A percentile compares a stretch with the other conserved stretches of the same genome.
phyloP scores from a whole-genome alignment of 1,140 invertebrate genomes.

The Antheraea pernyi region DNA sequence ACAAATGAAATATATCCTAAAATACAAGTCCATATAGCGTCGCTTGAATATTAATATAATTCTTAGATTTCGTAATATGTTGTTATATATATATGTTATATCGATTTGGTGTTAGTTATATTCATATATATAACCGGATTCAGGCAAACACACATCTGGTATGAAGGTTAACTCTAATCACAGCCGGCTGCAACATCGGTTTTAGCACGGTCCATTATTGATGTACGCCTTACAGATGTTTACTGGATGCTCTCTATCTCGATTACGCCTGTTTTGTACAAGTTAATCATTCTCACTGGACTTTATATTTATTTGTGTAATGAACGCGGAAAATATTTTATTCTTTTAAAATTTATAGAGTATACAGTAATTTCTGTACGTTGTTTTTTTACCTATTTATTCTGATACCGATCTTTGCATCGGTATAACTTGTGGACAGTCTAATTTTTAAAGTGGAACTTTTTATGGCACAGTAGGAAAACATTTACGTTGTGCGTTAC shows the following conservation, averaged over 20 bases:
- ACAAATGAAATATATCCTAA: too few species aligned
- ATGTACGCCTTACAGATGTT: slow-evolving; percentile 1
- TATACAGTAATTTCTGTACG: not conserved
- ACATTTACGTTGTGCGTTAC: too few species aligned
- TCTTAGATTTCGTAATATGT: not conserved
- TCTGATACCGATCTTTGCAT: too few species aligned
- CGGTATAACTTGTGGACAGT: too few species aligned
- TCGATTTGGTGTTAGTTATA: not conserved
- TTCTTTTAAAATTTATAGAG: not conserved
- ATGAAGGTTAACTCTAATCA: not conserved
- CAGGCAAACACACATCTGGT: not conserved
- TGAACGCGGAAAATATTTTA: not conserved
- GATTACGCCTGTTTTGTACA: not conserved
- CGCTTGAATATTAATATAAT: not conserved
- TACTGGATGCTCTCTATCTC: not conserved
- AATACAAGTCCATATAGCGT: not conserved
- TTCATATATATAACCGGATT: not conserved
- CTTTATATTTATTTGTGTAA: not conserved
- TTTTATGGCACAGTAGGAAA: too few species aligned
- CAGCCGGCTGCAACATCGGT: not conserved
- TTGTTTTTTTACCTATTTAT: not conserved
- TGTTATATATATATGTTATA: not conserved
- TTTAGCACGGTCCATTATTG: not conserved
- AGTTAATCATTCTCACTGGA: not conserved
- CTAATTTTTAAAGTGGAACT: too few species aligned